Evolutionary conservation across 2,113 vertebrate genomes (phyloP).

Genomic region (Oryzias melastigma): DNA sequence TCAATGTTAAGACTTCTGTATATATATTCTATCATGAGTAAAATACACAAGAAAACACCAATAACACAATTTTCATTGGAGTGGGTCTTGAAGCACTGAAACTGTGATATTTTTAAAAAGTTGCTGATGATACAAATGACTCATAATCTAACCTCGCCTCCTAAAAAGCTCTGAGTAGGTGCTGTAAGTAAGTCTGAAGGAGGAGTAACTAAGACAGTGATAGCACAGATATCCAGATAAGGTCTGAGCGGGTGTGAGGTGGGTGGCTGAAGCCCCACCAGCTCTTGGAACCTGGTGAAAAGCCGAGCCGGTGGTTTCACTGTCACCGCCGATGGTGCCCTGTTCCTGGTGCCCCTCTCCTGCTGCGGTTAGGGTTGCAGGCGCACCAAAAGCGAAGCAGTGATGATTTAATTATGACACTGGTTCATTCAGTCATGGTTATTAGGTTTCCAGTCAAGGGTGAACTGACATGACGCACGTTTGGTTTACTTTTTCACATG

Average conservation of each 20-base stretch:
- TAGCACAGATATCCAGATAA: conserved; percentile 76
- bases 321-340: conserved; percentile 48
- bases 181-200: conserved; percentile 72
- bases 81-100: no score
- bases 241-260: conserved; percentile 65
- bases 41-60: no score
- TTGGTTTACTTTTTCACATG: conserved; percentile 79
- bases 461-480: conserved; percentile 53
- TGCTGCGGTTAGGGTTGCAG: conserved; percentile 82
- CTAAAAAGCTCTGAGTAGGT: conserved; percentile 37
- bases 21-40: no score
- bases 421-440: conserved; percentile 83
- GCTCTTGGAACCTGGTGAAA: conserved; percentile 45
- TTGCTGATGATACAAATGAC: no score
- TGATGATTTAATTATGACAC: conserved; percentile 98
- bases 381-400: conserved; percentile 78
- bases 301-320: conserved; percentile 35
- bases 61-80: no score
- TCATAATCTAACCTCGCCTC: conserved; percentile 20
- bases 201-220: conserved; percentile 75
- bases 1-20: no score
- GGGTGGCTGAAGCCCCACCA: conserved; percentile 47
- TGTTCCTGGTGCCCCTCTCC: conserved; percentile 62
- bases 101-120: no score
- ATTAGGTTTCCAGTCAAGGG: conserved; percentile 82